Percentiles rank a stretch among this genome's conserved stretches.
These are phyloP conservation scores for Gopherus evgoodei DNA, from an alignment of 2,113 vertebrate genomes.

Conservation along the genomic window DNA sequence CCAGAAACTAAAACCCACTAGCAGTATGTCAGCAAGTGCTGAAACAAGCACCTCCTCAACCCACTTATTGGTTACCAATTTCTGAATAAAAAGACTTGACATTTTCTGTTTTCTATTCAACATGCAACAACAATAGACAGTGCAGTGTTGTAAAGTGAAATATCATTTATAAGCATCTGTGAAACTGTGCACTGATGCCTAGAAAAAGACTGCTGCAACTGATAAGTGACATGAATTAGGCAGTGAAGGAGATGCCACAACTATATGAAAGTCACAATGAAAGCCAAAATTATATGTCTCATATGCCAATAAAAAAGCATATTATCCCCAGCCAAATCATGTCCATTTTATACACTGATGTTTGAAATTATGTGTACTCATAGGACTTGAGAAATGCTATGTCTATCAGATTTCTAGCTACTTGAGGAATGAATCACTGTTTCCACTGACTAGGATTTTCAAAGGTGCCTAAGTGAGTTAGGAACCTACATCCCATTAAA, in stretches of 20 bases:
- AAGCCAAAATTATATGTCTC: slow-evolving; percentile 32
- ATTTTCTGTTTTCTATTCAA: slow-evolving; percentile 21
- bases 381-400: slow-evolving; percentile 15
- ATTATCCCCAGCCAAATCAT: slow-evolving; percentile 16
- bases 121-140: not conserved
- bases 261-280: slow-evolving; percentile 39
- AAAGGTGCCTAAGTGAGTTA: not conserved
- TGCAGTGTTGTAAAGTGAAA: slow-evolving; percentile 18
- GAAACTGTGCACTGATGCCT: not conserved
- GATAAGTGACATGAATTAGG: not conserved
- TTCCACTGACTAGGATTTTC: not conserved
- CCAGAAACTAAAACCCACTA: not conserved
- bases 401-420: slow-evolving; percentile 6
- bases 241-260: slow-evolving; percentile 34
- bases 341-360: slow-evolving; percentile 44
- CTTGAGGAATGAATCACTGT: not conserved
- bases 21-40: not conserved
- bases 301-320: slow-evolving; percentile 46
- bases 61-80: not conserved
- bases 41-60: not conserved
- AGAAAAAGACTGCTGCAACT: not conserved
- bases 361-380: slow-evolving; percentile 46
- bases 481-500: not conserved
- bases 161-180: not conserved
- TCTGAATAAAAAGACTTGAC: not conserved